These are phyloP conservation scores for Archaeoteleia sp. DNA, from an alignment of 2,888 invertebrate genomes.

Conservation along the genomic window DNA sequence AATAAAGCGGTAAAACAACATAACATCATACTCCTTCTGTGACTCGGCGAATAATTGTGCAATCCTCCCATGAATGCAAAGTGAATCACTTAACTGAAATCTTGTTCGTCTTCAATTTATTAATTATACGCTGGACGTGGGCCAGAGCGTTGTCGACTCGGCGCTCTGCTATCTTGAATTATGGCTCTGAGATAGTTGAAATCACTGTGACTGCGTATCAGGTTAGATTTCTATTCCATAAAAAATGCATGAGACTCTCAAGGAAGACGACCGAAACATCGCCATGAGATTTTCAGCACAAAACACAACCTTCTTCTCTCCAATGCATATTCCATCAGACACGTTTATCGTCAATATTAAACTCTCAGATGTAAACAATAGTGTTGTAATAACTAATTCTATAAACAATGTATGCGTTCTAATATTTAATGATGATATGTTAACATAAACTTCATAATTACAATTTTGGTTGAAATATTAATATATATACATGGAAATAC, in stretches of 20 bases:
- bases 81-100: slow-evolving; percentile 23
- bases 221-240: slow-evolving; percentile 1
- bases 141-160: slow-evolving; percentile 25
- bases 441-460: too few species aligned
- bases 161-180: slow-evolving; percentile 20
- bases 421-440: too few species aligned
- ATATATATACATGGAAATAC: too few species aligned
- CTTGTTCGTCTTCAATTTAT: slow-evolving; percentile 24
- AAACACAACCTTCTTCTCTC: too few species aligned
- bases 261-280: background rate
- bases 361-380: too few species aligned
- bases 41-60: background rate
- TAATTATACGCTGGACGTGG: slow-evolving; percentile 28
- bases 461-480: too few species aligned
- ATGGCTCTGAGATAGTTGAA: slow-evolving; percentile 10
- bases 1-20: too few species aligned
- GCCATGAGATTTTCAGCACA: too few species aligned
- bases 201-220: slow-evolving; percentile 8
- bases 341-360: too few species aligned
- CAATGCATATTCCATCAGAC: slow-evolving; percentile 2
- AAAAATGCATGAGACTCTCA: slow-evolving; percentile 6
- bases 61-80: background rate
- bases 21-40: too few species aligned
- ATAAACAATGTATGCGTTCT: too few species aligned
- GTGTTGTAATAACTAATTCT: too few species aligned